Conservation (phyloP, 2,797 vertebrate species). For the Enteromius paludinosus region DNA sequence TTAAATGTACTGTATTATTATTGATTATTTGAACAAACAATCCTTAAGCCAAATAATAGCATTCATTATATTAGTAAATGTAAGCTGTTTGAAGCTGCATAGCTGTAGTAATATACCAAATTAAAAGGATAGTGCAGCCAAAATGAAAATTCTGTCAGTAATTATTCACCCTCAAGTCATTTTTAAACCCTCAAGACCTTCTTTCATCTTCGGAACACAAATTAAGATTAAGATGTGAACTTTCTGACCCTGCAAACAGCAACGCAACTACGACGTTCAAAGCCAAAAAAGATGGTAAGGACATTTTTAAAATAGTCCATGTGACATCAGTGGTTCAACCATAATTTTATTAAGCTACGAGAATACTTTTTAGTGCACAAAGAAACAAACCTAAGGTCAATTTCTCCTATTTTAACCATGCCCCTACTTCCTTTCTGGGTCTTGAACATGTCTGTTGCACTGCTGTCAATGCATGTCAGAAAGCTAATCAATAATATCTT, state of each 20-base stretch:
- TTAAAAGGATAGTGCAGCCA: neutral
- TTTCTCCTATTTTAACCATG: neutral
- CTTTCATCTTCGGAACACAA: neutral
- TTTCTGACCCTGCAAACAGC: neutral
- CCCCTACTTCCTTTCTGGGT: neutral
- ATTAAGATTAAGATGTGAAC: neutral
- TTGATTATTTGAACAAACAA: neutral
- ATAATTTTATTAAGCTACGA: neutral
- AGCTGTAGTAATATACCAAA: neutral
- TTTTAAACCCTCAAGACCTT: neutral
- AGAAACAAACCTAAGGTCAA: neutral
- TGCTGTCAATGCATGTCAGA: neutral
- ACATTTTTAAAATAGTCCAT: no score
- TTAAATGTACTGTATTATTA: neutral
- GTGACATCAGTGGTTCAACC: neutral
- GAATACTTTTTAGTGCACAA: neutral
- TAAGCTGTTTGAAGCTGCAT: neutral
- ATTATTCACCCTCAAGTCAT: neutral
- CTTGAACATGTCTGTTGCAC: neutral
- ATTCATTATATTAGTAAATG: neutral
- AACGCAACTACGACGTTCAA: neutral
- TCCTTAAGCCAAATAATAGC: neutral
- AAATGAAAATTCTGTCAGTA: neutral
- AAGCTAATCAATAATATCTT: neutral
- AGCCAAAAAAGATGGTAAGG: neutral